These are phyloP conservation scores for Nymphalis polychloros DNA, from an alignment of 2,888 invertebrate genomes.

Conservation along the genomic window DNA sequence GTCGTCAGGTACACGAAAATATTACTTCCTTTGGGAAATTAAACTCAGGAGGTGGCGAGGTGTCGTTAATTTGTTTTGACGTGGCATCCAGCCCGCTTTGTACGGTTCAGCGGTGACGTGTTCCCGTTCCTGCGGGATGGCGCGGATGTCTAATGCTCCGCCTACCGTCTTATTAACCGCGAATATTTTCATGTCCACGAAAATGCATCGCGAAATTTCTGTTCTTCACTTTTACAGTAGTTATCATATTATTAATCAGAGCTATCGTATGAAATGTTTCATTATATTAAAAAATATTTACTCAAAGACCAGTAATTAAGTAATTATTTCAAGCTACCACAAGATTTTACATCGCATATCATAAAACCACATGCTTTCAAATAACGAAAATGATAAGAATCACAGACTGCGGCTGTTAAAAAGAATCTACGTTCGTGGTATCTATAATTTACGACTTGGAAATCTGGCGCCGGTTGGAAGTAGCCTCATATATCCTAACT, in stretches of 20 bases:
- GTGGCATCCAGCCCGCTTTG: conserved; percentile 33
- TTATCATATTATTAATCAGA: background rate
- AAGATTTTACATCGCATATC: background rate
- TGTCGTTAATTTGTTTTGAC: conserved; percentile 73
- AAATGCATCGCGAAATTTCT: conserved; percentile 25
- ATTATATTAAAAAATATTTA: too few species aligned
- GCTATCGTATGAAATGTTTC: too few species aligned
- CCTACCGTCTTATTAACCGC: conserved; percentile 33
- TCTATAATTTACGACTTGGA: conserved; percentile 52
- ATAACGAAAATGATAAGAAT: conserved; percentile 7
- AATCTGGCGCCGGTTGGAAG: conserved; percentile 44
- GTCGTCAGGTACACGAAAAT: conserved; percentile 43
- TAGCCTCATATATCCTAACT: conserved; percentile 25
- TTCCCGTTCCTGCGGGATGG: conserved; percentile 32
- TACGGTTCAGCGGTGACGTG: conserved; percentile 24
- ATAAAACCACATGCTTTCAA: background rate
- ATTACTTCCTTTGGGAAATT: conserved; percentile 74
- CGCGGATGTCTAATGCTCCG: conserved; percentile 22
- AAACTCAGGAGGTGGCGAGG: conserved; percentile 62
- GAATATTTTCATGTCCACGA: conserved; percentile 29
- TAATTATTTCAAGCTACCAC: too few species aligned
- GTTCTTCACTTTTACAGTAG: background rate
- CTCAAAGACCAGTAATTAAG: too few species aligned
- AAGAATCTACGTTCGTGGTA: conserved; percentile 42
- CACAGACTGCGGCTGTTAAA: conserved; percentile 14